Base-by-base conservation (phyloP, 2,797 vertebrate species). In the Gallinago nigripennis region DNA sequence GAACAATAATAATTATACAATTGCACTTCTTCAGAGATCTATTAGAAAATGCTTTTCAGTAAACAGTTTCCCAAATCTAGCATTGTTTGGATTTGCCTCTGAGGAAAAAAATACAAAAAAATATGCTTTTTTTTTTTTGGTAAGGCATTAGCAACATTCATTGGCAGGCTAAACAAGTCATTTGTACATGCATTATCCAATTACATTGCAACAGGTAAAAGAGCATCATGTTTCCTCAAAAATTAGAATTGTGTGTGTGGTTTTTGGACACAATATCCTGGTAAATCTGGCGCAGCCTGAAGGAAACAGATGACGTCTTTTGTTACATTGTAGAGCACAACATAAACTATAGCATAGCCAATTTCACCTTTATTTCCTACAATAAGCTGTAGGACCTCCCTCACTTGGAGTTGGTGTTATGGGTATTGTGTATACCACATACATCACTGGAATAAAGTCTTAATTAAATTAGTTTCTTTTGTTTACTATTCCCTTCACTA, bases 71-170 rank as follows among this genome's bases (percentile, higher is more conserved):
- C 94, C 96, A 96, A 96, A 95, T 97, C 95, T 98, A 96, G 97
- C 98, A 98, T 97, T 97, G 96, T 86, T 96, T 98, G 90, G 98
- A 98, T 97, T 95, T 95, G 96, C 96, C 96, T 98, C 97, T 91
- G 97, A 98, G 77, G 78, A 94, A 97, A 97, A 94, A 85, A 89
- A 95, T 86, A 94, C 96, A 97, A 94, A 96, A 97, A 97, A 97
- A 96, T 98, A 98, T 96, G 97, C 94, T 97, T 90, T 97, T 90
- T 76, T 57, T 81, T 80, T 75, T 94, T 97, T 96, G 87, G 96
- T 98, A 99, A 99, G 99, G 98, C 98, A 98, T 99, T 98, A 98
- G 98, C 98, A 98, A 98, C 97, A 98, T 99, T 99, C 98, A 99
- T 98, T 98, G 98, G 98, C 98, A 99, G 98, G 98, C 98, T 98